Evolutionary conservation across 30 jellyfish, hydroid and myxozoan species (phyloP), one percentile per base, ranked within the genome.

Genomic region (Mastigias papua): DNA sequence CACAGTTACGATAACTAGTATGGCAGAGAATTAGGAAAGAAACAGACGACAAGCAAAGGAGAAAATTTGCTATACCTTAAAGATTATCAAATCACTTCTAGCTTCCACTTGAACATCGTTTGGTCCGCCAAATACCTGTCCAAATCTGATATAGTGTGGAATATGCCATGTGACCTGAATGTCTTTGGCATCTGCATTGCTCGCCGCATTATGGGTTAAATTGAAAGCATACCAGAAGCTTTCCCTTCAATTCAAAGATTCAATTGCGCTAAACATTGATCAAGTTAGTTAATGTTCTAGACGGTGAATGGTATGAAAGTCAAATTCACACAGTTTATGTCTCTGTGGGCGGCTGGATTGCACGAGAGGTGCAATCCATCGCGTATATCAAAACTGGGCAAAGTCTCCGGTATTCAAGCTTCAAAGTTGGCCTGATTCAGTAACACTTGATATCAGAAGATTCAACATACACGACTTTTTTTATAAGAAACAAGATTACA

Each of bases 141-240:
- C 80, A 35, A 69, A 83, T 9, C 73, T 83, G 48, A 83, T 54
- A 73, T 83, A 83, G 22, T 60, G 51, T 50, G 92, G 92, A 0
- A 83, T 69, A 35, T 69, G 70, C 92, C 92, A 83, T 54, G 92
- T 83, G 75, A 83, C 37, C 64, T 28, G 51, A 22, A 83, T 32
- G 63, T 83, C 86, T 32, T 70, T 83, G 46, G 92, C 92, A 61
- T 83, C 92, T 23, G 79, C 92, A 69, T 48, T 51, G 46, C 86
- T 69, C 33, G 86, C 62, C 5, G 86, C 86, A 70, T 49, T 71
- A 64, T 83, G 92, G 73, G 81, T 35, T 2, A 83, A 48, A 34
- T 75, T 71, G 42, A 83, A 71, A 22, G 92, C 61, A 42, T 83
- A 83, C 92, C 92, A 83, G 73, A 69, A 83, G 64, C 54, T 83